These are phyloP conservation scores for Oscheius sp. DNA, from an alignment of 2,888 invertebrate species.

Conservation along the genomic window DNA sequence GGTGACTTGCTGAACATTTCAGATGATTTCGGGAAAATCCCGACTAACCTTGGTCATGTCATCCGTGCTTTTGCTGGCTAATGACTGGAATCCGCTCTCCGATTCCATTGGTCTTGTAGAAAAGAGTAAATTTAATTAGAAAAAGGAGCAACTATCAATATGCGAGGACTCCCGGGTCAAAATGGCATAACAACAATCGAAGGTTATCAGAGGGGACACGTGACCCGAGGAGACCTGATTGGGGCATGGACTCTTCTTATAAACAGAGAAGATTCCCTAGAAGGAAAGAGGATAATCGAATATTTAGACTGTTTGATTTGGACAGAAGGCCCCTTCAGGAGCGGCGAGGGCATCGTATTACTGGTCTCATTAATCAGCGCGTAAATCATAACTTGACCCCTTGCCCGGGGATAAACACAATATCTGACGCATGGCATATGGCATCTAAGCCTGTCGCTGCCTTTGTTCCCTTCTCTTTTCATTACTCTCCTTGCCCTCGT, in stretches of 20 bases:
- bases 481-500: background rate
- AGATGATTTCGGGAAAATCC: background rate
- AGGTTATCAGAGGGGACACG: no score
- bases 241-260: background rate
- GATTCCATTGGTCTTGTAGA: background rate
- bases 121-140: background rate
- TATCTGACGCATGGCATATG: constrained; percentile 33
- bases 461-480: no score
- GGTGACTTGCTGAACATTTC: background rate
- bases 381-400: constrained; percentile 40
- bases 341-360: constrained; percentile 29
- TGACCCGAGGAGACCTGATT: background rate
- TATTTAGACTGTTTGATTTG: constrained; percentile 13
- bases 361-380: constrained; percentile 33
- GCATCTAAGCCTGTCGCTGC: constrained; percentile 15
- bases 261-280: background rate
- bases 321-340: constrained; percentile 22
- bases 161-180: no score
- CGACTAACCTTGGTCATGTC: background rate
- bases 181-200: no score
- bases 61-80: background rate
- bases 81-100: constrained; percentile 25
- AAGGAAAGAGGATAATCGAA: no score
- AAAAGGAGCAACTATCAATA: background rate
- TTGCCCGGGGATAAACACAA: constrained; percentile 23